Conservation (phyloP, 1,140 invertebrate genomes). For the Eriosoma lanigerum region DNA sequence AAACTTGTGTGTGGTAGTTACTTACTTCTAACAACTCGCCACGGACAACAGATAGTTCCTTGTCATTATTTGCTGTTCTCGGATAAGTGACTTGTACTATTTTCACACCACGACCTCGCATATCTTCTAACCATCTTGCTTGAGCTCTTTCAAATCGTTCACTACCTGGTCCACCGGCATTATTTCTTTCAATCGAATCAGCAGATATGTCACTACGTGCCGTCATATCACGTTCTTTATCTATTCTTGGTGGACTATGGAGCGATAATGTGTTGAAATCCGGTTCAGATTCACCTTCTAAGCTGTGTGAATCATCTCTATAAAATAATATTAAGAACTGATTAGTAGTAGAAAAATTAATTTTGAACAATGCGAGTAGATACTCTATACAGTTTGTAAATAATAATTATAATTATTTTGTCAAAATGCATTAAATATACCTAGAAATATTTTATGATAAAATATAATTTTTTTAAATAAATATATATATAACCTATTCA, state of each 20-base stretch:
- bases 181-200: constrained; percentile 71
- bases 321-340: constrained; percentile 34
- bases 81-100: constrained; percentile 93
- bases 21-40: constrained; percentile 92
- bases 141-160: constrained; percentile 61
- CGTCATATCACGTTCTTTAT: constrained; percentile 59
- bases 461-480: too few relatives aligned
- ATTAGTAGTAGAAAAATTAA: neutral
- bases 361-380: too few relatives aligned
- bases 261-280: constrained; percentile 53
- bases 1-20: neutral
- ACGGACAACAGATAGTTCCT: constrained; percentile 92
- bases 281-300: constrained; percentile 56
- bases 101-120: constrained; percentile 73
- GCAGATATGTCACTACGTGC: constrained; percentile 74
- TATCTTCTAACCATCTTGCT: constrained; percentile 70
- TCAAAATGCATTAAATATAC: too few relatives aligned
- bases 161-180: constrained; percentile 56
- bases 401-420: too few relatives aligned
- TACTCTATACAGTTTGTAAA: too few relatives aligned
- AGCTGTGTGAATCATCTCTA: constrained; percentile 56
- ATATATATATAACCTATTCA: too few relatives aligned
- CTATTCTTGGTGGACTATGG: constrained; percentile 53
- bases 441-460: too few relatives aligned
- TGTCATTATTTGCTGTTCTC: constrained; percentile 95